Percentiles rank a stretch among this genome's conserved stretches.
These are phyloP conservation scores for Mergus octosetaceus DNA, from an alignment of 2,797 vertebrate species.

Conservation along the genomic window DNA sequence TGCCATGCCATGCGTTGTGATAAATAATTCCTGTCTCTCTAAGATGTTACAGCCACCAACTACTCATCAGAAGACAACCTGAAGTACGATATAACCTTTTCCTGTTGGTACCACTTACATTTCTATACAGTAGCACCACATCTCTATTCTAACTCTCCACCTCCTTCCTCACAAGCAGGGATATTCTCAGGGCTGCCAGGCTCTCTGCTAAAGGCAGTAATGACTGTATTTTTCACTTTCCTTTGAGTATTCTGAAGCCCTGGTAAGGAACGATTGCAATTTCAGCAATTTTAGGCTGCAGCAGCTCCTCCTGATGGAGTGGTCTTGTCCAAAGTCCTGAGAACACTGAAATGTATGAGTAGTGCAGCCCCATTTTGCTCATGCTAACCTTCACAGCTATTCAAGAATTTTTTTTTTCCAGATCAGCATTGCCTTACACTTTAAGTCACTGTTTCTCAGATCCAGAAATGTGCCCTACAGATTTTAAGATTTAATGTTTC, in stretches of 20 bases:
- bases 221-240: background rate
- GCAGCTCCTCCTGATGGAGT: background rate
- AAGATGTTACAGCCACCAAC: background rate
- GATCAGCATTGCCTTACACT: background rate
- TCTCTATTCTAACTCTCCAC: background rate
- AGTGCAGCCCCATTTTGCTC: background rate
- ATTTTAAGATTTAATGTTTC: background rate
- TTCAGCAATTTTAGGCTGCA: background rate
- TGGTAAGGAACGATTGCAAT: background rate
- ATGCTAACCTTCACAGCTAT: background rate
- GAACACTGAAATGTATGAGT: background rate
- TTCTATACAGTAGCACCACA: background rate
- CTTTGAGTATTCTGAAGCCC: background rate
- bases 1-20: background rate
- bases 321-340: background rate
- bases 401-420: background rate
- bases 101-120: background rate
- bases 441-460: background rate
- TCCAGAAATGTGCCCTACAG: background rate
- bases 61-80: background rate
- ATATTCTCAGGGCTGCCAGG: background rate
- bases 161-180: background rate
- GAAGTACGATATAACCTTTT: accelerated
- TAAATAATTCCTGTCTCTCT: background rate
- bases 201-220: background rate